phyloP scores from a whole-genome alignment of 2,113 vertebrate genomes.

The Galemys pyrenaicus region DNA sequence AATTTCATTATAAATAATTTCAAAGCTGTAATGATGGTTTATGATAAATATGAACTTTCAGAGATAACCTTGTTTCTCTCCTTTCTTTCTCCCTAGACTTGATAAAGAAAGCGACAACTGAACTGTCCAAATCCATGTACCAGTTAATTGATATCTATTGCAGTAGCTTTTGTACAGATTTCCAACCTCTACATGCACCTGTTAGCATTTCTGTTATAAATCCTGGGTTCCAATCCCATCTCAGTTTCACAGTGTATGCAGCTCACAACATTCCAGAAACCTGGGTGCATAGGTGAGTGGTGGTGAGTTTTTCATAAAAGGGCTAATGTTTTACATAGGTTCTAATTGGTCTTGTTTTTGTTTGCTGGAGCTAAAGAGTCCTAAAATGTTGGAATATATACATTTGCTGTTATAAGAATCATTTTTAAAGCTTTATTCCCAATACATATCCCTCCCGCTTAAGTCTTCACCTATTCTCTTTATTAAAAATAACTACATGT shows the following conservation, averaged over 20 bases:
- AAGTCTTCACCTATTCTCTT: not conserved
- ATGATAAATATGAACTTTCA: conserved; percentile 1
- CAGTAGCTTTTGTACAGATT: conserved; percentile 81
- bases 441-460: not conserved
- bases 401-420: not conserved
- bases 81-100: not conserved
- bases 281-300: conserved; percentile 81
- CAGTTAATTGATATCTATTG: conserved; percentile 77
- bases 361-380: not conserved
- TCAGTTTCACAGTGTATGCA: conserved; percentile 84
- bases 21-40: conserved; percentile 46
- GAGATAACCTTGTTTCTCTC: not conserved
- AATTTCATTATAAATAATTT: conserved; percentile 79
- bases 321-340: not conserved
- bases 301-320: not conserved
- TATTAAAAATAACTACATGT: not conserved
- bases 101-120: conserved; percentile 63
- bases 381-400: not conserved
- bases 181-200: conserved; percentile 67
- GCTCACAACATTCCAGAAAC: conserved; percentile 83
- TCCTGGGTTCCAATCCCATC: conserved; percentile 57
- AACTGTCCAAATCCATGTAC: conserved; percentile 77
- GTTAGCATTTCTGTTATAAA: not conserved
- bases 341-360: not conserved
- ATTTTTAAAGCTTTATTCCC: conserved; percentile 7